phyloP scores from a whole-genome alignment of 2,888 invertebrate species.

The Gari tellinella region DNA sequence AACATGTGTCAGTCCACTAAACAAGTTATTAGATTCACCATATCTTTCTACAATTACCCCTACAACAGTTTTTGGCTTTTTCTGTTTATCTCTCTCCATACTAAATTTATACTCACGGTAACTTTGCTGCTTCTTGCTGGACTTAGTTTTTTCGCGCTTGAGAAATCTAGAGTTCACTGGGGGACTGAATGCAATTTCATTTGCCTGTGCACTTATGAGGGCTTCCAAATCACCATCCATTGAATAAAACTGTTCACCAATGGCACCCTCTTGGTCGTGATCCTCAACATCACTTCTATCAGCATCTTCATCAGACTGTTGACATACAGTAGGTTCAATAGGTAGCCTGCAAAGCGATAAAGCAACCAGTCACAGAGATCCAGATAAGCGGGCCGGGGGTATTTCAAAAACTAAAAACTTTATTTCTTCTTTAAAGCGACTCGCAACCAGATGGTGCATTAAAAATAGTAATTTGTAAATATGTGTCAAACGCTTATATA shows the following conservation, averaged over 20 bases:
- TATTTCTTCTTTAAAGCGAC: too few species aligned
- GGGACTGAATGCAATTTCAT: constrained; percentile 67
- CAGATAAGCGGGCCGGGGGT: not conserved
- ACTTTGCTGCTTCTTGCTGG: constrained; percentile 42
- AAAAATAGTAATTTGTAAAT: too few species aligned
- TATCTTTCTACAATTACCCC: constrained; percentile 76
- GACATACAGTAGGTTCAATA: constrained; percentile 21
- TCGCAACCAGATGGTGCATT: too few species aligned
- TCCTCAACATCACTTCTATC: constrained; percentile 66
- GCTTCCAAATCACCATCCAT: constrained; percentile 56
- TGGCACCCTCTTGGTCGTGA: constrained; percentile 40
- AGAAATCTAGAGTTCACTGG: constrained; percentile 64
- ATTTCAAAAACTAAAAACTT: too few species aligned
- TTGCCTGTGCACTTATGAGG: constrained; percentile 29
- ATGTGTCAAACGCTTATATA: too few species aligned
- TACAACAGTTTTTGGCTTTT: constrained; percentile 52
- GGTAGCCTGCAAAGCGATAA: constrained; percentile 7
- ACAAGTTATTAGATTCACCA: constrained; percentile 62
- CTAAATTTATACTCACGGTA: constrained; percentile 63
- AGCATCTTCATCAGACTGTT: constrained; percentile 59
- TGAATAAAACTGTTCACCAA: constrained; percentile 51
- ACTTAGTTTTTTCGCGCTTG: constrained; percentile 66
- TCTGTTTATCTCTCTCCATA: constrained; percentile 48
- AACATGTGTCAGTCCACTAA: constrained; percentile 70
- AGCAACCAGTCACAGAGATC: not conserved